Evolutionary conservation across 2,797 vertebrate species (phyloP), one percentile per base, ranked within the genome.

Genomic region (Neostethus bicornis): DNA sequence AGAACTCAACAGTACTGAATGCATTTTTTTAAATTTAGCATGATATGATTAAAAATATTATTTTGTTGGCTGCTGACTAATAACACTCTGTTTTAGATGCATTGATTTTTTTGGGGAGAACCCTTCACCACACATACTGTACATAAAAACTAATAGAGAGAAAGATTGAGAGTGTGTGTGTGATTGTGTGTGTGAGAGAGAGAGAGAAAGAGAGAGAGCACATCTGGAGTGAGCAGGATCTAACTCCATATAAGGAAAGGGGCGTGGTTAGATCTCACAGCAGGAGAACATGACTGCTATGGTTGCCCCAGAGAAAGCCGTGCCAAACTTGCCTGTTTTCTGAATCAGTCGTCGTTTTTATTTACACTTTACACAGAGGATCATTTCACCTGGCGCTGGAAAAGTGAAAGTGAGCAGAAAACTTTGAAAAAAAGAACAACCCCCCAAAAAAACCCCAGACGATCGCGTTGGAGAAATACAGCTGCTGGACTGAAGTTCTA

Each of bases 261-360:
- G 91, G 92, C 89, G 90, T 72, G 84, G 86, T 87, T 74, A 77
- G 79, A 47, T 86, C 84, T 83, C 87, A 74, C 84, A 79, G 73
- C 74, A 73, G 62, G 56, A 75, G 79, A 90, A 88, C 88, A 91
- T 86, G 90, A 90, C 76, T 87, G 80, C 79, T 57, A 90, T 90
- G 91, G 91, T 90, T 73, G 82, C 83, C 76, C 75, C 25, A 32
- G 59, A 64, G 67, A 56, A 61, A 63, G 78, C 80, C 23, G 70
- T 62, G 81, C 61, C 80, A 76, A 89, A 89, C 84, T 87, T 84
- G 71, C 37, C 65, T 35, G 77, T 66, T 66, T 70, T 35, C 54
- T 67, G 75, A 86, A 66, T 76, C 44, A 65, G 66, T 71, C 68
- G 20, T 38, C 55, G 63, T 66, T 42, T 61, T 65, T 49, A n/a